Percentiles rank a stretch among this genome's conserved stretches.
Evolutionary conservation across 2,888 invertebrate species (phyloP).

Genomic region (Aspidapion aeneum): DNA sequence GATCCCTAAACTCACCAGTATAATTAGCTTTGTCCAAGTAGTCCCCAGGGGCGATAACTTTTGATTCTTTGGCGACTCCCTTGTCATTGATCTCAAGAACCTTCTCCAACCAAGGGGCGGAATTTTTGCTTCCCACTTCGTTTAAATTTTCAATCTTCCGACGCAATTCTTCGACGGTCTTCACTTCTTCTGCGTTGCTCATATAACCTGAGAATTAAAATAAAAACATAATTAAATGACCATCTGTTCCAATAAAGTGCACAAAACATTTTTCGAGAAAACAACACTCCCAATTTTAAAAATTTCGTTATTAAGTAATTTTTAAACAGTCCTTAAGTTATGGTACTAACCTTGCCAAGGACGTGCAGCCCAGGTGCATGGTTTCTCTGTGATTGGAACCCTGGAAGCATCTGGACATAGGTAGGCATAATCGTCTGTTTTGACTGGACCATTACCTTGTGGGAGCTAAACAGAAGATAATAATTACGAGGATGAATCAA

Average conservation of each 20-base stretch:
- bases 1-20: constrained; percentile 47
- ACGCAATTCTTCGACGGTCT: constrained; percentile 52
- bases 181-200: constrained; percentile 61
- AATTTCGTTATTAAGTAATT: too few relatives aligned
- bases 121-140: constrained; percentile 45
- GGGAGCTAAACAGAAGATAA: constrained; percentile 62
- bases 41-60: constrained; percentile 40
- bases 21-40: constrained; percentile 48
- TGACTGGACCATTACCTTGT: constrained; percentile 57
- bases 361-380: constrained; percentile 80
- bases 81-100: constrained; percentile 58
- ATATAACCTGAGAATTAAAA: constrained; percentile 51
- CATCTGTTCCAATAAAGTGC: too few relatives aligned
- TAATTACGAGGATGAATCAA: too few relatives aligned
- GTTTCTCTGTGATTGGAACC: constrained; percentile 59
- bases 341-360: constrained; percentile 72
- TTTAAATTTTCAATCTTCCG: constrained; percentile 56
- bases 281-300: too few relatives aligned
- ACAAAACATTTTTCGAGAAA: too few relatives aligned
- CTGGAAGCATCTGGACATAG: constrained; percentile 77
- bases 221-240: too few relatives aligned
- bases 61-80: constrained; percentile 48
- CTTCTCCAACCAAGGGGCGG: constrained; percentile 49
- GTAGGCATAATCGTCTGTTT: constrained; percentile 67
- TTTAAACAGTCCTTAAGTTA: too few relatives aligned